These are phyloP conservation scores for Sardinella longiceps DNA, from an alignment of 2,797 vertebrate genomes.

Conservation along the genomic window DNA sequence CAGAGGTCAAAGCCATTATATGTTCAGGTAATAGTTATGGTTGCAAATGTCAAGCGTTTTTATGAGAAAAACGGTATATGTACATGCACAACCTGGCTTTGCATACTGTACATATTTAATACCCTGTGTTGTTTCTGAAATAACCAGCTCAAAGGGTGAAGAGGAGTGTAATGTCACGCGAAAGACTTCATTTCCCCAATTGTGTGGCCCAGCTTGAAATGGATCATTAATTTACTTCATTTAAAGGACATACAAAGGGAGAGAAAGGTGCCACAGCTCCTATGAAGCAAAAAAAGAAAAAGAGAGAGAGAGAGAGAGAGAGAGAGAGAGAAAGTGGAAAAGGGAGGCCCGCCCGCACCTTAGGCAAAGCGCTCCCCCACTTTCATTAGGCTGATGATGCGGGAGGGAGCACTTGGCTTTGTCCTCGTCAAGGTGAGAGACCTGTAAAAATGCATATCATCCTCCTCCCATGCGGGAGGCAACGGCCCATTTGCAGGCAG, in stretches of 20 bases:
- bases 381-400: constrained; percentile 74
- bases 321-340: no score
- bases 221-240: constrained; percentile 79
- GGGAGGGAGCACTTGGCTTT: constrained; percentile 62
- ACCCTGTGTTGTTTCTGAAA: neutral
- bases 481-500: neutral
- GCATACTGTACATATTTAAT: constrained; percentile 14
- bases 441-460: constrained; percentile 54
- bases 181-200: constrained; percentile 56
- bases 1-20: neutral
- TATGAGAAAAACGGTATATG: neutral
- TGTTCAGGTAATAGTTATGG: neutral
- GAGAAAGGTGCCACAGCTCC: constrained; percentile 56
- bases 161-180: constrained; percentile 22
- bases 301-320: no score
- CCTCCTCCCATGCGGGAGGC: constrained; percentile 24
- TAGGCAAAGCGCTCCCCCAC: constrained; percentile 72
- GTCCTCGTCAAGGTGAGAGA: constrained; percentile 77
- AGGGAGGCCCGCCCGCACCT: constrained; percentile 71
- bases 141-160: constrained; percentile 23
- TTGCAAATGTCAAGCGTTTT: neutral
- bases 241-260: constrained; percentile 72
- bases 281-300: constrained; percentile 54
- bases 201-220: constrained; percentile 66
- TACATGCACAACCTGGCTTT: neutral